Evolutionary conservation across 2,797 vertebrate genomes (phyloP).

Genomic region (Micropoecilia bifurca): DNA sequence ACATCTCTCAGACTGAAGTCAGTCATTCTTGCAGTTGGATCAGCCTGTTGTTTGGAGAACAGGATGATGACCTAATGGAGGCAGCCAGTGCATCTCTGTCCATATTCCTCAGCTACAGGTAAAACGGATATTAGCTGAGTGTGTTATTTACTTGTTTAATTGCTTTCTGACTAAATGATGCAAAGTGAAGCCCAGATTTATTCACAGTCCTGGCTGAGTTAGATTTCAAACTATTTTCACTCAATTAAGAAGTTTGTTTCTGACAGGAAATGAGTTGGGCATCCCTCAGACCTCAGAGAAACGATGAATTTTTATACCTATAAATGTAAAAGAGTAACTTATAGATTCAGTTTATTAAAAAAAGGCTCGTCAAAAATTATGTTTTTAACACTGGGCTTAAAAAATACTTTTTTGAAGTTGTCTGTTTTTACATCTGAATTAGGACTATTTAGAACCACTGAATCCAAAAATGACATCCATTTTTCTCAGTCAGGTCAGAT

Average conservation of each 20-base stretch:
- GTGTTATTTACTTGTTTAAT: neutral
- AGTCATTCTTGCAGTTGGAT: constrained; percentile 87
- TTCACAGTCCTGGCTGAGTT: neutral
- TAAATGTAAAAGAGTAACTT: neutral
- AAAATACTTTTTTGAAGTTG: too few species aligned
- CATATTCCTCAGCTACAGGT: constrained; percentile 83
- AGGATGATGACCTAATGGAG: constrained; percentile 96
- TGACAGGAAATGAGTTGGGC: neutral
- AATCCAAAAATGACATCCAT: too few species aligned
- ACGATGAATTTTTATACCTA: neutral
- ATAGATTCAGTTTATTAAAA: neutral
- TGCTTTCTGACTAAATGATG: neutral
- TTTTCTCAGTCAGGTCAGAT: too few species aligned
- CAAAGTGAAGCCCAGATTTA: neutral
- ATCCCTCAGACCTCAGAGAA: neutral
- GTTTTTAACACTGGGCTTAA: too few species aligned
- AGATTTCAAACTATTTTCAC: neutral
- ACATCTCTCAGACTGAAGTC: constrained; percentile 34
- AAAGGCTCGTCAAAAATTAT: neutral
- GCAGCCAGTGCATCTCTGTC: constrained; percentile 84
- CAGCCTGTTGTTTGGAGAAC: constrained; percentile 88
- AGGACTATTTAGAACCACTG: too few species aligned
- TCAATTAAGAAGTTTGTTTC: neutral
- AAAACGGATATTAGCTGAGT: neutral
- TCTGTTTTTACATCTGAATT: too few species aligned